A percentile compares a stretch with the other conserved stretches of the same genome.
These are phyloP conservation scores for Miichthys miiuy DNA, from an alignment of 2,797 vertebrate species.

Conservation along the genomic window DNA sequence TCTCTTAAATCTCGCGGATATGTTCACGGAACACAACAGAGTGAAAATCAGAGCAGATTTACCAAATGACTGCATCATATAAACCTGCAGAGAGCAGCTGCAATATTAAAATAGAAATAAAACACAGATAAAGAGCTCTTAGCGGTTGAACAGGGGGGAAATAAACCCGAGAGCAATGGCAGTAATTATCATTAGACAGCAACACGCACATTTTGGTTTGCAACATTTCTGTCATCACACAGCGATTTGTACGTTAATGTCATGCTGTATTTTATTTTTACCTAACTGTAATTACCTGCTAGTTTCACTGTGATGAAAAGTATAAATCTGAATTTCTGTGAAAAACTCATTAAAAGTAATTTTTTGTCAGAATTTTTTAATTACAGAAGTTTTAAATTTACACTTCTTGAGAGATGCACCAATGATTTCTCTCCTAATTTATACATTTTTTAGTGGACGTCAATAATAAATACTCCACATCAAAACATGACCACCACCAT, in stretches of 20 bases:
- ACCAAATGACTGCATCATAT: conserved; percentile 29
- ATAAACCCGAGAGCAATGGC: conserved; percentile 51
- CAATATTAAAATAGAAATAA: conserved; percentile 44
- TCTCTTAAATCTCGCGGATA: conserved; percentile 29
- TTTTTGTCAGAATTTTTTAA: conserved; percentile 20
- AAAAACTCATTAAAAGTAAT: conserved; percentile 31
- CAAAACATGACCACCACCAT: background rate
- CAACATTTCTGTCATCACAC: conserved; percentile 23
- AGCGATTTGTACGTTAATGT: conserved; percentile 23
- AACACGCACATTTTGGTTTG: conserved; percentile 31
- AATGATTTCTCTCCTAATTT: background rate
- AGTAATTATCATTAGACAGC: conserved; percentile 60
- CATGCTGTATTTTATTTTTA: conserved; percentile 13
- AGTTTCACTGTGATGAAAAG: conserved; percentile 26
- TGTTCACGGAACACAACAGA: conserved; percentile 22
- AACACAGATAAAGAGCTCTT: conserved; percentile 43
- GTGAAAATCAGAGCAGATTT: conserved; percentile 30
- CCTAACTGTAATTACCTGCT: conserved; percentile 40
- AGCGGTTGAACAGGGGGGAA: conserved; percentile 19
- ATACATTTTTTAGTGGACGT: background rate
- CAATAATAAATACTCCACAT: background rate
- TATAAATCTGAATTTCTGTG: conserved; percentile 25
- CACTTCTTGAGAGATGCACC: background rate
- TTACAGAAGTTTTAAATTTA: conserved; percentile 21
- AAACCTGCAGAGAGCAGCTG: conserved; percentile 41